Evolutionary conservation across 2,888 invertebrate species (phyloP).

Genomic region (Diaprepes abbreviatus): DNA sequence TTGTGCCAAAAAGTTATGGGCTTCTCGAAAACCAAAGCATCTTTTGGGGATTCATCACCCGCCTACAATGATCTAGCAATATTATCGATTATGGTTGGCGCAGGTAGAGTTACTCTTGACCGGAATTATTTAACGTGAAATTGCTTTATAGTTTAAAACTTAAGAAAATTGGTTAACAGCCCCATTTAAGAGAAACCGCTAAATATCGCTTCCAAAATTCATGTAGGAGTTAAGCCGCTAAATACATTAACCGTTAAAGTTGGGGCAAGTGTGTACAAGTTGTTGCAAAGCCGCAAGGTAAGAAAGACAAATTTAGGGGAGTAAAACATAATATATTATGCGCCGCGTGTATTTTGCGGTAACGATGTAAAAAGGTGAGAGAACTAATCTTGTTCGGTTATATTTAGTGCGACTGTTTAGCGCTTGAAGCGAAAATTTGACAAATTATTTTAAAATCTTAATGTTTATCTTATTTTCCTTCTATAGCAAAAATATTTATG

Average conservation of each 20-base stretch:
- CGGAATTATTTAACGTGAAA: neutral
- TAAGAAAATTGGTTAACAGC: neutral
- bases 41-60: too few species aligned
- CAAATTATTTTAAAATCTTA: too few species aligned
- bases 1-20: too few species aligned
- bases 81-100: too few species aligned
- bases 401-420: too few species aligned
- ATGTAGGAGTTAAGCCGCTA: slow-evolving; percentile 8
- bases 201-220: slow-evolving; percentile 11
- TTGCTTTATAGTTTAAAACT: neutral
- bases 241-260: slow-evolving; percentile 14
- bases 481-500: too few species aligned
- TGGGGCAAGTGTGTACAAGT: slow-evolving; percentile 16
- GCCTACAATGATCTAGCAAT: too few species aligned
- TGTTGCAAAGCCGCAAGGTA: slow-evolving; percentile 18
- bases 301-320: slow-evolving; percentile 12
- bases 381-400: too few species aligned
- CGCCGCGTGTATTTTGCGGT: slow-evolving; percentile 1
- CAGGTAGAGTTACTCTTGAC: too few species aligned
- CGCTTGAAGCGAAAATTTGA: too few species aligned
- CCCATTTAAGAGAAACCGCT: slow-evolving; percentile 13
- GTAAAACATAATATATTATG: slow-evolving; percentile 14
- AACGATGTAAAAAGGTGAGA: neutral
- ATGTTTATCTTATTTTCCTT: too few species aligned
- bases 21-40: too few species aligned